Conservation (phyloP, 2,113 vertebrate species). For the Catagonus wagneri region DNA sequence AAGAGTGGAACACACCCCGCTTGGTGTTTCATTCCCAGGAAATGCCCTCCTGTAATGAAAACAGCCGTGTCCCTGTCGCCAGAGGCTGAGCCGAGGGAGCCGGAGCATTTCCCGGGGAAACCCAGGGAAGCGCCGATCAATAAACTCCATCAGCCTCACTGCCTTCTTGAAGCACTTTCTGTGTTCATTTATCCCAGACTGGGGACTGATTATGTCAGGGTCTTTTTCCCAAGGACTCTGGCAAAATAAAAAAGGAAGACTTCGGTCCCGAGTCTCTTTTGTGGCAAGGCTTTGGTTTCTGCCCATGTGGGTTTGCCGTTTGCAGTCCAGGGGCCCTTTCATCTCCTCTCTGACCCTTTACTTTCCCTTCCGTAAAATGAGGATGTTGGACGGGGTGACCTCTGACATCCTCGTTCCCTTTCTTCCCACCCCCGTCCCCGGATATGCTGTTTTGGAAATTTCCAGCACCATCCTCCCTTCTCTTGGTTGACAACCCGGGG, state of each 20-base stretch:
- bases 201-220: background rate
- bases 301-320: background rate
- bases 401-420: background rate
- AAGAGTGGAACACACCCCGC: background rate
- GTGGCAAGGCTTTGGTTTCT: conserved; percentile 8
- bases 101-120: conserved; percentile 20
- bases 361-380: background rate
- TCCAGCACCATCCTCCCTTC: background rate
- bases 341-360: background rate
- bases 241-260: conserved; percentile 35
- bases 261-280: background rate
- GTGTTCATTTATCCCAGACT: conserved; percentile 9
- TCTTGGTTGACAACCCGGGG: background rate
- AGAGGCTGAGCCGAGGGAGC: background rate
- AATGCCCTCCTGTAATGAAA: conserved; percentile 62
- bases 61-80: background rate
- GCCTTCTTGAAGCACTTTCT: background rate
- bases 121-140: conserved; percentile 11
- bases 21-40: conserved; percentile 32
- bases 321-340: background rate
- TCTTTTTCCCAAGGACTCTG: conserved; percentile 60
- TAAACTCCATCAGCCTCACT: background rate
- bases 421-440: background rate
- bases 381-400: too few species aligned
- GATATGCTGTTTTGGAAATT: background rate